Base-by-base conservation (phyloP, 2,888 invertebrate species). In the Agrenia bidenticulata region DNA sequence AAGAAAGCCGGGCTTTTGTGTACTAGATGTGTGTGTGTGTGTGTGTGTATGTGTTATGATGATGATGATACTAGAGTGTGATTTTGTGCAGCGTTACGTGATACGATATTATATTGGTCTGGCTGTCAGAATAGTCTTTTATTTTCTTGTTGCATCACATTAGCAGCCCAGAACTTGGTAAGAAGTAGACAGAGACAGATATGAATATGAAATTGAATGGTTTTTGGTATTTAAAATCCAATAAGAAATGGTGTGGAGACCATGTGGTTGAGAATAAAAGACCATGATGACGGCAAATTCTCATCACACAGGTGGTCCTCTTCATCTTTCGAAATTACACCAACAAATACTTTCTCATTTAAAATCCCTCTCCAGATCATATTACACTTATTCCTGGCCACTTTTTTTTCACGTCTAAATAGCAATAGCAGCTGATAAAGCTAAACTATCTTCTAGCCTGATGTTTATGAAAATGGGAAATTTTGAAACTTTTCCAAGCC, bases 231-330 rank as follows among this genome's bases (percentile, higher is more conserved):
- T 66, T 66, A 66, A 66, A 66, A 66, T 56, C 56, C 63, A 61
- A 66, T 64, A 64, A 63, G 61, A 42, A 66, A 56, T 66, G 63
- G 63, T 61, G 67, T 61, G 57, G 67, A 67, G 62, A 64, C 67
- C 67, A 67, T 67, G 67, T 67, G 67, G 67, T 50, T 67, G 61
- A 61, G 64, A 64, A 67, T 63, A 67, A 67, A 67, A 41, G 67
- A 61, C 49, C 57, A 67, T 67, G 67, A 67, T 67, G 67, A 67
- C 61, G 67, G 64, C 63, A 63, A 67, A 67, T 63, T 63, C 63
- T 61, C 63, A 39, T 67, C 64, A 64, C 64, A 57, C 64, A 67
- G 67, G 67, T 67, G 67, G 67, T 67, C 67, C 59, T 45, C 63
- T 45, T 45, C 45, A 45, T 17, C 45, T 15, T 45, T 19, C 4